phyloP scores from a whole-genome alignment of 2,797 vertebrate genomes.

The Muscicapa comitata region DNA sequence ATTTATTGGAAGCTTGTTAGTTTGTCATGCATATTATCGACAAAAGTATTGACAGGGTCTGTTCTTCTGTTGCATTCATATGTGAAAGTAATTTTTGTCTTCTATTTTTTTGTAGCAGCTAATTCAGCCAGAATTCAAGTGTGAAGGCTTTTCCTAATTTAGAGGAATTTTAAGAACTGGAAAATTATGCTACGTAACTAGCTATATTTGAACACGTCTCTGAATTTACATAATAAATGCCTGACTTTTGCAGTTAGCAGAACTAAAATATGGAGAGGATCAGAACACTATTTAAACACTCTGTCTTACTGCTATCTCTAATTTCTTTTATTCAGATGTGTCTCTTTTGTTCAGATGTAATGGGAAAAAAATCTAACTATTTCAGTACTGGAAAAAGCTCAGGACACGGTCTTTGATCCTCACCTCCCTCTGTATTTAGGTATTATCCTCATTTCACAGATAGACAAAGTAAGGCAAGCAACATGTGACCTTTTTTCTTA shows the following conservation, averaged over 20 bases:
- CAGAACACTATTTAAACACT: constrained; percentile 6
- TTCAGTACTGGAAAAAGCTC: neutral
- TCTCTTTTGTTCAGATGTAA: constrained; percentile 37
- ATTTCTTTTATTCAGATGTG: constrained; percentile 21
- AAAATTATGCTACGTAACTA: constrained; percentile 11
- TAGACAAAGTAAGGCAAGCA: neutral
- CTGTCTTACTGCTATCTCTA: neutral
- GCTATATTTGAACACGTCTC: neutral
- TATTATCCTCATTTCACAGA: constrained; percentile 3
- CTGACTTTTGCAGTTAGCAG: constrained; percentile 22
- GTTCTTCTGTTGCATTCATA: constrained; percentile 13
- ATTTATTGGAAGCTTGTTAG: constrained; percentile 1
- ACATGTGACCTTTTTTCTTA: neutral
- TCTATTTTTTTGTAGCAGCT: constrained; percentile 6
- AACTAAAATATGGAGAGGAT: constrained; percentile 34
- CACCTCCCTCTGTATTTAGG: neutral
- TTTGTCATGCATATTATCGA: neutral
- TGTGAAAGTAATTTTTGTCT: constrained; percentile 1
- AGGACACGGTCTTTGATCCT: neutral
- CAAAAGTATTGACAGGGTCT: neutral
- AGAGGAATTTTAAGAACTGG: constrained; percentile 37
- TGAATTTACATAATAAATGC: constrained; percentile 52
- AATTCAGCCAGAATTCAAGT: constrained; percentile 1
- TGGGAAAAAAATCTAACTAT: neutral
- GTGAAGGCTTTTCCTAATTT: constrained; percentile 37